Percentiles rank a stretch among this genome's conserved stretches.
Conservation (phyloP, 2,888 invertebrate species). For the Drosophila anceps region DNA sequence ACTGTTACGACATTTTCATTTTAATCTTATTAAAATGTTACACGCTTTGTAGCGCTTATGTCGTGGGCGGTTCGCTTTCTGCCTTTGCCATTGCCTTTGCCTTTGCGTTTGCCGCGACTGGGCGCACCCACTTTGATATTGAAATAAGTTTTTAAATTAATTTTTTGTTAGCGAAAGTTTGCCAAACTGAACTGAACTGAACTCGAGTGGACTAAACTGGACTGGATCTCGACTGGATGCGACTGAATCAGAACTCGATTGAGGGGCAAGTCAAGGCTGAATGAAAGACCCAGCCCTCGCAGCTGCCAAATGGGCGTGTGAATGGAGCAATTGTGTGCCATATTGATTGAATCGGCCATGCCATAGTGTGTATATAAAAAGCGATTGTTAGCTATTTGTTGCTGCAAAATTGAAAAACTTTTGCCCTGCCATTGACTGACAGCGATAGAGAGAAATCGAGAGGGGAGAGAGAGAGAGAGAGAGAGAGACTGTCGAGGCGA, state of each 20-base stretch:
- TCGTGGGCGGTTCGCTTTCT: conserved; percentile 10
- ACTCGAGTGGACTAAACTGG: conserved; percentile 42
- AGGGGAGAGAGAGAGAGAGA: conserved; percentile 55
- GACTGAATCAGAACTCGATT: conserved; percentile 5
- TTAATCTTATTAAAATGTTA: conserved; percentile 81
- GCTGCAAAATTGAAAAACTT: conserved; percentile 78
- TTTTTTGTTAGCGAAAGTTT: conserved; percentile 74
- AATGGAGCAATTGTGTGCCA: conserved; percentile 74
- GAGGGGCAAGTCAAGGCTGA: conserved; percentile 4
- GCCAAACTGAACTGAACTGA: conserved; percentile 54
- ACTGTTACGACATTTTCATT: conserved; percentile 80
- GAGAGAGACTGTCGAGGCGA: conserved; percentile 37
- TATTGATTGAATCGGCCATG: conserved; percentile 74
- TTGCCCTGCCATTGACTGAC: conserved; percentile 62
- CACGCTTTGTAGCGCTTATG: conserved; percentile 54
- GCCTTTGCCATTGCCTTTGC: conserved; percentile 20
- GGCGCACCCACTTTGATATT: conserved; percentile 69
- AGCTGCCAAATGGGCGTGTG: conserved; percentile 74
- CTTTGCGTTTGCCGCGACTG: too few relatives aligned
- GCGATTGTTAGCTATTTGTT: conserved; percentile 75
- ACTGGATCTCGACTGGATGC: conserved; percentile 9
- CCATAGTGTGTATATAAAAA: conserved; percentile 54
- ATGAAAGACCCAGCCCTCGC: not conserved
- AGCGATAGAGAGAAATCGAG: conserved; percentile 54
- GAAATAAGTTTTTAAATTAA: conserved; percentile 80